Evolutionary conservation across 1,140 invertebrate species (phyloP).

Genomic region (Drosophila tristis): DNA sequence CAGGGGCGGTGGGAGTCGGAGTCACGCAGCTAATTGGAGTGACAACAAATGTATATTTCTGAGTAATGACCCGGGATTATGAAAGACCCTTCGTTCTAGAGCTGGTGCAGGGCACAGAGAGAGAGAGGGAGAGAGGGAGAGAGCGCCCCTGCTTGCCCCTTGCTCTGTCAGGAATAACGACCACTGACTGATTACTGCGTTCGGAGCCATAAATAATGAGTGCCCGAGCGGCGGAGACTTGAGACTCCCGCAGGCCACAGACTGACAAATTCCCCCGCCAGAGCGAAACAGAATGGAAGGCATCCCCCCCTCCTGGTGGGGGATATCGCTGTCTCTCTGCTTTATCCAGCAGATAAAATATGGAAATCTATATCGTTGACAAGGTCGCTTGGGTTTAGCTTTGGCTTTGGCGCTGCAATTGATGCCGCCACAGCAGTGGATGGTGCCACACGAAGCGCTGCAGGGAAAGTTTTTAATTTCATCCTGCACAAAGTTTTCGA

Average conservation of each 20-base stretch:
- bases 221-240: slow-evolving; percentile 11
- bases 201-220: slow-evolving; percentile 49
- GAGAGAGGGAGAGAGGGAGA: too few species aligned
- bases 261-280: slow-evolving; percentile 38
- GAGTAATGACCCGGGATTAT: slow-evolving; percentile 76
- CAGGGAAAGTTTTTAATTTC: slow-evolving; percentile 53
- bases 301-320: too few species aligned
- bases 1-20: slow-evolving; percentile 32
- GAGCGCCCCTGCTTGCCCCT: background rate
- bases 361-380: slow-evolving; percentile 51
- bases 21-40: slow-evolving; percentile 81
- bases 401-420: too few species aligned
- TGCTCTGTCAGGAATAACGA: background rate
- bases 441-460: too few species aligned
- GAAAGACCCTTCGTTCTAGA: slow-evolving; percentile 50
- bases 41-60: slow-evolving; percentile 78
- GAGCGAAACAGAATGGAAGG: background rate
- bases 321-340: slow-evolving; percentile 3
- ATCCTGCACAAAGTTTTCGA: slow-evolving; percentile 54
- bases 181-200: slow-evolving; percentile 48
- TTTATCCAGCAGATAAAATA: slow-evolving; percentile 41
- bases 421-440: too few species aligned
- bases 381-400: slow-evolving; percentile 46
- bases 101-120: too few species aligned
- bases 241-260: slow-evolving; percentile 22